Percentiles rank a stretch among this genome's conserved stretches.
Conservation (phyloP, 1,140 invertebrate genomes). For the Phortica variegata region DNA sequence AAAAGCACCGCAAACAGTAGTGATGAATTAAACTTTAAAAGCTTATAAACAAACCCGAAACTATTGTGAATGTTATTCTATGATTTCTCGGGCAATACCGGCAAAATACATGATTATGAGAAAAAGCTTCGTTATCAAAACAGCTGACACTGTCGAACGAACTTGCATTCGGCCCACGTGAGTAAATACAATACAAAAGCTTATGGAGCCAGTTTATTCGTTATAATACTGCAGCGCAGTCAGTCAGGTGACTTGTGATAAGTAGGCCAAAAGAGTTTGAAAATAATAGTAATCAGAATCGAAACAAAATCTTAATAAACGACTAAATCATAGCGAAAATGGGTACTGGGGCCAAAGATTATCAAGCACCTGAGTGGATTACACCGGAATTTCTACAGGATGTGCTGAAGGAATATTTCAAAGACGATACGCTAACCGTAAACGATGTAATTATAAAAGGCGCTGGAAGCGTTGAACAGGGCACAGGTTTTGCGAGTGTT, state of each 20-base stretch:
- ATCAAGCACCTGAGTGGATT: conserved; percentile 48
- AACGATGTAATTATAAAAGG: conserved; percentile 43
- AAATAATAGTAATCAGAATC: conserved; percentile 10
- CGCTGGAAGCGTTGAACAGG: conserved; percentile 27
- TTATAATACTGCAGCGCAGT: no score
- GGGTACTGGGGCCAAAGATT: conserved; percentile 50
- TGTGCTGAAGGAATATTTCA: conserved; percentile 52
- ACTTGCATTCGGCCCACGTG: no score
- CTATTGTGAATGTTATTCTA: no score
- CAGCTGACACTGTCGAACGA: no score
- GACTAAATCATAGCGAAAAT: conserved; percentile 18
- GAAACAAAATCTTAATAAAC: not conserved
- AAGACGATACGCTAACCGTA: conserved; percentile 39
- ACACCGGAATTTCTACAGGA: conserved; percentile 49
- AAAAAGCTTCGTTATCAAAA: no score
- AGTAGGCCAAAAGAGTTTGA: not conserved
- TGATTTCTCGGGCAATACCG: no score
- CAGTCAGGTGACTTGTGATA: conserved; percentile 44
- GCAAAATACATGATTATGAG: no score
- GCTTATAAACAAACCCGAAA: no score
- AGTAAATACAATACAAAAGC: no score
- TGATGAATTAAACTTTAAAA: no score
- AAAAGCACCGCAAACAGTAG: no score
- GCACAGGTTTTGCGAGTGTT: conserved; percentile 45
- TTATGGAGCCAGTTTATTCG: no score